A percentile compares a stretch with the other conserved stretches of the same genome.
Evolutionary conservation across 2,888 invertebrate species (phyloP).

Genomic region (Tenthredo notha): DNA sequence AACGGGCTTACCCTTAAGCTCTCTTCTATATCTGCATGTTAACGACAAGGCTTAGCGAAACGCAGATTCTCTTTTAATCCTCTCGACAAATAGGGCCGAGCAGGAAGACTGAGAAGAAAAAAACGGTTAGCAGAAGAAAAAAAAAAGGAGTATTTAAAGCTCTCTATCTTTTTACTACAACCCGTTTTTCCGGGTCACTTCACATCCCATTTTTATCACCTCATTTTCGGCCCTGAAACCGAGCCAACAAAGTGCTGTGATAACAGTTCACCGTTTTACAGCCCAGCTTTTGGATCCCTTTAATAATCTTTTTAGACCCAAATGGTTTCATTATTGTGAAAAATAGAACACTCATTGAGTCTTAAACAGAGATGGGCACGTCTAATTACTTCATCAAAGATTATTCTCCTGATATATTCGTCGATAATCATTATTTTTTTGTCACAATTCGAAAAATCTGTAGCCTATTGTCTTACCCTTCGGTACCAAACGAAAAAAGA

Average conservation of each 20-base stretch:
- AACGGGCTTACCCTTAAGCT: slow-evolving; percentile 22
- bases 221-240: not conserved
- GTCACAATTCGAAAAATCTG: no score
- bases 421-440: no score
- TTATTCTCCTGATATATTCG: no score
- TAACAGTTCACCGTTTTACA: not conserved
- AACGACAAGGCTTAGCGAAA: slow-evolving; percentile 2
- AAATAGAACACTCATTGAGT: not conserved
- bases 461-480: no score
- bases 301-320: not conserved
- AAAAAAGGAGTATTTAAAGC: not conserved
- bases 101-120: not conserved
- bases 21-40: slow-evolving; percentile 35
- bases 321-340: not conserved
- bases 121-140: not conserved
- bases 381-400: no score
- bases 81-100: slow-evolving; percentile 27
- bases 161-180: not conserved
- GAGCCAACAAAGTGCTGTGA: slow-evolving; percentile 4
- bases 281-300: not conserved
- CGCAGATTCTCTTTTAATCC: slow-evolving; percentile 19
- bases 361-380: no score
- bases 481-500: no score
- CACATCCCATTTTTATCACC: not conserved
- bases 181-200: not conserved